Percentiles rank a stretch among this genome's conserved stretches.
Conservation (phyloP, 2,888 invertebrate species). For the Amphiduros pacificus region DNA sequence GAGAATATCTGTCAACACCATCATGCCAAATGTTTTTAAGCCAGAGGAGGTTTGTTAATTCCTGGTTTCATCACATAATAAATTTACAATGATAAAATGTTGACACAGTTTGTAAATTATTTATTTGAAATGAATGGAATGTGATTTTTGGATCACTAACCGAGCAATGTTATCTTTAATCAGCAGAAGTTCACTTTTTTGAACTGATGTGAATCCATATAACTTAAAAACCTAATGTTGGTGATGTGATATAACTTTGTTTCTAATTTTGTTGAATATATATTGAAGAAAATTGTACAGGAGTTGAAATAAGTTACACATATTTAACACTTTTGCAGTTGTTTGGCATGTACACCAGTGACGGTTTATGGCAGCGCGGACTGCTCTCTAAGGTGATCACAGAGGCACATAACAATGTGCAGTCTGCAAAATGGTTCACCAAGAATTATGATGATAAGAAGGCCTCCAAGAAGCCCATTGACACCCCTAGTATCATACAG, state of each 20-base stretch:
- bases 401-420: conserved; percentile 42
- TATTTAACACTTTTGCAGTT: conserved; percentile 34
- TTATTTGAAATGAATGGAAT: too few relatives aligned
- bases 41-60: conserved; percentile 8
- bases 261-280: too few relatives aligned
- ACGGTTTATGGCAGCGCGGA: conserved; percentile 52
- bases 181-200: too few relatives aligned
- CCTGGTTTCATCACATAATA: too few relatives aligned
- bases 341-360: too few relatives aligned
- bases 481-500: conserved; percentile 14
- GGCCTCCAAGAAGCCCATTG: conserved; percentile 19
- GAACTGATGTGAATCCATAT: too few relatives aligned
- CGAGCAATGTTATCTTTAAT: too few relatives aligned
- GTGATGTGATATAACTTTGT: too few relatives aligned
- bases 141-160: too few relatives aligned
- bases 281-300: too few relatives aligned
- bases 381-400: conserved; percentile 45
- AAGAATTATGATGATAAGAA: conserved; percentile 38
- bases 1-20: conserved; percentile 47
- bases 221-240: too few relatives aligned
- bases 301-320: not conserved
- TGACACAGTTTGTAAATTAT: too few relatives aligned
- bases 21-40: conserved; percentile 23
- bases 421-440: conserved; percentile 41
- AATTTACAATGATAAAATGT: not conserved